These are phyloP conservation scores for Mesorhabditis spiculigera DNA, from an alignment of 2,888 invertebrate genomes.

Conservation along the genomic window DNA sequence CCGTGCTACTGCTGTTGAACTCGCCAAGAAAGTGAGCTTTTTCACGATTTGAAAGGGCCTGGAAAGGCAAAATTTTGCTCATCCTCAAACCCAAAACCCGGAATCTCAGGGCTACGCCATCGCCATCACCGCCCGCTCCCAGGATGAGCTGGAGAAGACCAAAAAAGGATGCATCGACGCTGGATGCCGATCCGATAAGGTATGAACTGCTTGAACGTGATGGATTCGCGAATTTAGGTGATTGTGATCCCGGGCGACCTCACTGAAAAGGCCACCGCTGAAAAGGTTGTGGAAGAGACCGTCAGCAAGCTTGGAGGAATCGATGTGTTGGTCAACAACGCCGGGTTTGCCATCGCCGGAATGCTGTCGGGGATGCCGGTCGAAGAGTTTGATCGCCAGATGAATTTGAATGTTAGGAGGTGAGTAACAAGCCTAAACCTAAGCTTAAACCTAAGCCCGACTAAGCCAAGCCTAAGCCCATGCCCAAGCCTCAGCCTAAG, in stretches of 20 bases:
- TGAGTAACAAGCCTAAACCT: too few relatives aligned
- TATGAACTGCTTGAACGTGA: background rate
- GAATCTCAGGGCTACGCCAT: background rate
- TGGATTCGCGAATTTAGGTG: slow-evolving; percentile 42
- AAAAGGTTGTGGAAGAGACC: slow-evolving; percentile 26
- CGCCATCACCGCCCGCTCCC: background rate
- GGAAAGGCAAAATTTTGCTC: too few relatives aligned
- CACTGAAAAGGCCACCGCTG: slow-evolving; percentile 22
- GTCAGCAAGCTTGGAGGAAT: slow-evolving; percentile 33
- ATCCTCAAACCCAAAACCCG: too few relatives aligned
- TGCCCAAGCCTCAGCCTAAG: too few relatives aligned
- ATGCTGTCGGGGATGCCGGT: slow-evolving; percentile 21
- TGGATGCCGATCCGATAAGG: background rate
- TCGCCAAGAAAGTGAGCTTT: too few relatives aligned
- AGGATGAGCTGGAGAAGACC: background rate
- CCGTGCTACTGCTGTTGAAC: too few relatives aligned
- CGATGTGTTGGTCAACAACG: slow-evolving; percentile 38
- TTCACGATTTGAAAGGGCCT: too few relatives aligned
- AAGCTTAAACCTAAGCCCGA: too few relatives aligned
- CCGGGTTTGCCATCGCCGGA: slow-evolving; percentile 39
- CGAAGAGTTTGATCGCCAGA: slow-evolving; percentile 77
- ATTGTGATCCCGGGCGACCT: slow-evolving; percentile 60
- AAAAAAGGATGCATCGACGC: background rate
- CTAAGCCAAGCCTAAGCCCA: too few relatives aligned
- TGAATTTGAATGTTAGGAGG: slow-evolving; percentile 73